Evolutionary conservation across 2,888 invertebrate genomes (phyloP).

Genomic region (Dryococelus australis): DNA sequence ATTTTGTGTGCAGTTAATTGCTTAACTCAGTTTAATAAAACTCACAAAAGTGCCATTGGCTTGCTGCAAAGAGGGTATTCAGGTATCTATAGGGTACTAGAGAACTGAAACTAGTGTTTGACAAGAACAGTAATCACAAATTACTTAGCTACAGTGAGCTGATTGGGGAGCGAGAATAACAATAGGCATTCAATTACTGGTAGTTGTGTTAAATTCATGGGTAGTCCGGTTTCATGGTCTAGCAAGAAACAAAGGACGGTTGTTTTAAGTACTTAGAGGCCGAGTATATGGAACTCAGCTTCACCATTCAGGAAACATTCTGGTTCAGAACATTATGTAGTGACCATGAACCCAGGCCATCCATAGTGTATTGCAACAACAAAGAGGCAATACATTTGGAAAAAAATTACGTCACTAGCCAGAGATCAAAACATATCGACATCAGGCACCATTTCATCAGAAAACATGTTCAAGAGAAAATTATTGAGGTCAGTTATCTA

Average conservation of each 20-base stretch:
- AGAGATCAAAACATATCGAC: constrained; percentile 11
- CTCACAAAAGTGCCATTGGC: background rate
- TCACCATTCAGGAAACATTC: background rate
- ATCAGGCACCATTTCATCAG: background rate
- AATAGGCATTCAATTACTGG: background rate
- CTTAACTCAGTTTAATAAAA: background rate
- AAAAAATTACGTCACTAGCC: background rate
- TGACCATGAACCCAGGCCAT: background rate
- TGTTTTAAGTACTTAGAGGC: no score
- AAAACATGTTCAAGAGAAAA: no score
- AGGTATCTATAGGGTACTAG: background rate
- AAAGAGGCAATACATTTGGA: background rate
- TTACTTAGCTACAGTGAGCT: constrained; percentile 1
- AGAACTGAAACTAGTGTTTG: background rate
- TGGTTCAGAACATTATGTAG: background rate
- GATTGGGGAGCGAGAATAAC: background rate
- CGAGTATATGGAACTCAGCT: background rate
- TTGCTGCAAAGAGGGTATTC: background rate
- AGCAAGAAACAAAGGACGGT: background rate
- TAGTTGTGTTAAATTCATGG: background rate
- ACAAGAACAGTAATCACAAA: background rate
- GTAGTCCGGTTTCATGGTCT: background rate
- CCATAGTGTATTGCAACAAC: background rate
- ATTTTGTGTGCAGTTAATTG: background rate
- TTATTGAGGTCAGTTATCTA: no score